Percentiles rank a stretch among this genome's conserved stretches.
phyloP scores from a whole-genome alignment of 2,113 vertebrate genomes.

The Axis porcinus region DNA sequence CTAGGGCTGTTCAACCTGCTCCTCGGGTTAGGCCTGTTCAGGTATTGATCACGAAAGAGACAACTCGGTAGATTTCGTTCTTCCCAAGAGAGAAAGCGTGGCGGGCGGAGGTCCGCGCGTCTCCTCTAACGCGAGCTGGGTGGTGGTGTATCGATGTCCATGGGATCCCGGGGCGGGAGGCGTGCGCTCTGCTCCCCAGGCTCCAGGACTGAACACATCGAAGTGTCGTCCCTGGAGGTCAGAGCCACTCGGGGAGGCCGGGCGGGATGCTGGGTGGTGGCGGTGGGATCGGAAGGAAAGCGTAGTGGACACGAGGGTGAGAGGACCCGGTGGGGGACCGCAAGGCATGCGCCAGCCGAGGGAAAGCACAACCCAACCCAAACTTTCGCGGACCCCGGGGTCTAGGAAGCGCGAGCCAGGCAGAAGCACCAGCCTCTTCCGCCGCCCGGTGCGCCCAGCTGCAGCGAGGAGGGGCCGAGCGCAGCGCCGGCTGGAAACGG shows the following conservation, averaged over 20 bases:
- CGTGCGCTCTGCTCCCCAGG: background rate
- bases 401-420: background rate
- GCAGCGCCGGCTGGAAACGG: background rate
- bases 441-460: background rate
- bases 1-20: background rate
- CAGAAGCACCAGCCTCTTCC: background rate
- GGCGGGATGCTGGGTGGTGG: background rate
- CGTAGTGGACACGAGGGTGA: background rate
- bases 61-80: background rate
- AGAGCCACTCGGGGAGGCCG: background rate
- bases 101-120: background rate
- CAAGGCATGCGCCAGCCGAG: background rate
- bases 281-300: background rate
- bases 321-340: background rate
- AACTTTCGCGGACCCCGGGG: slow-evolving; percentile 40
- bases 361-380: background rate
- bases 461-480: slow-evolving; percentile 6
- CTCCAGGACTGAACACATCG: background rate
- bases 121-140: background rate
- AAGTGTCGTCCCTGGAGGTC: background rate
- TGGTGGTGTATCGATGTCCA: background rate
- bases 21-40: background rate
- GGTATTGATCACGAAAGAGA: too few species aligned
- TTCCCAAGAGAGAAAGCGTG: background rate
- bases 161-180: background rate